Conservation (phyloP, 37 sponge, comb jelly and placozoan species). For the Mnemiopsis leidyi region DNA sequence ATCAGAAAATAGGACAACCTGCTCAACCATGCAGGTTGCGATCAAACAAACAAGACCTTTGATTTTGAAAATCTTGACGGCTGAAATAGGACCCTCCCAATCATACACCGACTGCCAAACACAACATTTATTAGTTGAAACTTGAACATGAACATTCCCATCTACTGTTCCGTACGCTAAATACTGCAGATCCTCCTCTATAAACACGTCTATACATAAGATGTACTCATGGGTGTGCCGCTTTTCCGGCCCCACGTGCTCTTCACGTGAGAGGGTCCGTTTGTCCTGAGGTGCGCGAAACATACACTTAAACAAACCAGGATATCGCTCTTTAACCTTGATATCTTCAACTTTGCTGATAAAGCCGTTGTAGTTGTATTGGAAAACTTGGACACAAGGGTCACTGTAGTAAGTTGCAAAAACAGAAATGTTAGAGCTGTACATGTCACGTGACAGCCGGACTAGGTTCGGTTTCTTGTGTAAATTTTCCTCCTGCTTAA, state of each 20-base stretch:
- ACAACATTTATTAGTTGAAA: not conserved
- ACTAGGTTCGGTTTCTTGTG: constrained; percentile 45
- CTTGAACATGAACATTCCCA: constrained; percentile 8
- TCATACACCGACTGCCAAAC: constrained; percentile 29
- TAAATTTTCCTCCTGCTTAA: constrained; percentile 5
- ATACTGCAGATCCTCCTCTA: constrained; percentile 18
- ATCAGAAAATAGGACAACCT: constrained; percentile 18
- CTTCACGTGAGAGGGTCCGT: not conserved
- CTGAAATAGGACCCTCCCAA: constrained; percentile 61
- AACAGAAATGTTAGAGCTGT: not conserved
- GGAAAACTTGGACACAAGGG: not conserved
- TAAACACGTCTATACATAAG: not conserved
- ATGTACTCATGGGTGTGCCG: not conserved
- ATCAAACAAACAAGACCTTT: not conserved
- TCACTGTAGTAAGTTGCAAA: constrained; percentile 42
- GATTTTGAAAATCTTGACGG: not conserved
- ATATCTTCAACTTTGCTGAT: not conserved
- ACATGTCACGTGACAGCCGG: not conserved
- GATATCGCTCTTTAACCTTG: constrained; percentile 45
- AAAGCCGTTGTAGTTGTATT: not conserved
- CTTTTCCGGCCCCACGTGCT: not conserved
- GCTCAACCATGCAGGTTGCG: constrained; percentile 31
- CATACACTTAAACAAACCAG: constrained; percentile 10
- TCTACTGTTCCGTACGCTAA: constrained; percentile 40
- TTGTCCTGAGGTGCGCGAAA: not conserved